Evolutionary conservation across 2,888 invertebrate species (phyloP).

Genomic region (Patella pellucida): DNA sequence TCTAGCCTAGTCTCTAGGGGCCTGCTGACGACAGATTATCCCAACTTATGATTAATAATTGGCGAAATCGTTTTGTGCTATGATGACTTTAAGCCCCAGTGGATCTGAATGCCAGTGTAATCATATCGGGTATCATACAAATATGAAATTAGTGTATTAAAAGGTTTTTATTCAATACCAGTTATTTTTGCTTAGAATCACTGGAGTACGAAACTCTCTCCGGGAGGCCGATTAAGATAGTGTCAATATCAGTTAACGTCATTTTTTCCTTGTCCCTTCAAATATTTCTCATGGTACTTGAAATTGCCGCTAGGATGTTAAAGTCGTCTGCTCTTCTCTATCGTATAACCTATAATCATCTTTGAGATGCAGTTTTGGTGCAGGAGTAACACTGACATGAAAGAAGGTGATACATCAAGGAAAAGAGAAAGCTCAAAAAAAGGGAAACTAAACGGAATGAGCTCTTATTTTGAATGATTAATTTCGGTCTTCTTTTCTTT

Average conservation of each 20-base stretch:
- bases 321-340: not conserved
- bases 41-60: too few relatives aligned
- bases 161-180: too few relatives aligned
- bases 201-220: not conserved
- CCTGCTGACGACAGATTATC: too few relatives aligned
- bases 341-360: conserved; percentile 2
- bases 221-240: not conserved
- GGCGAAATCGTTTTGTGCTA: too few relatives aligned
- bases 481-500: too few relatives aligned
- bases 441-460: too few relatives aligned
- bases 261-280: conserved; percentile 1
- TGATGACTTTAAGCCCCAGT: too few relatives aligned
- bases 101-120: too few relatives aligned
- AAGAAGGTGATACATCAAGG: not conserved
- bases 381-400: conserved; percentile 4
- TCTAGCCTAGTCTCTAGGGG: too few relatives aligned
- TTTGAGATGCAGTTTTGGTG: not conserved
- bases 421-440: not conserved
- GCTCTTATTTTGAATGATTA: too few relatives aligned
- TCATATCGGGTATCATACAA: too few relatives aligned
- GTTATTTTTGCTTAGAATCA: not conserved
- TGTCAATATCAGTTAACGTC: not conserved
- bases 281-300: not conserved
- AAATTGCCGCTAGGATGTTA: not conserved
- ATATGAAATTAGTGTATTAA: too few relatives aligned